Percentiles rank a stretch among this genome's conserved stretches.
These are phyloP conservation scores for Cherax destructor DNA, from an alignment of 1,140 invertebrate species.

Conservation along the genomic window DNA sequence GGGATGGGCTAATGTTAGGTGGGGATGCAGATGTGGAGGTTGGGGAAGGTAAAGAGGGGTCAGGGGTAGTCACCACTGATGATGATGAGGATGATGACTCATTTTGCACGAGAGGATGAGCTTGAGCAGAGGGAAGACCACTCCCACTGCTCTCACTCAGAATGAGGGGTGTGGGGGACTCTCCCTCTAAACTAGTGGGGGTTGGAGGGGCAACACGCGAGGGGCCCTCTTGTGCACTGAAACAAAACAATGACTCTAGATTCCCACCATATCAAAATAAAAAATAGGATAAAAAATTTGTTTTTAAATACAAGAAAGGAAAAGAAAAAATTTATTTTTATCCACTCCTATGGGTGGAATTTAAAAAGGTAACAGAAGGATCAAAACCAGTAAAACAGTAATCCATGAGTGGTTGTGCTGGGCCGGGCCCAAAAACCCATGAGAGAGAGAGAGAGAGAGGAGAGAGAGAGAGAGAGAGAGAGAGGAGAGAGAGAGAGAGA, in stretches of 20 bases:
- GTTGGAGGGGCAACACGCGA: constrained; percentile 64
- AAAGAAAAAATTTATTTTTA: no score
- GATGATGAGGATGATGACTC: constrained; percentile 63
- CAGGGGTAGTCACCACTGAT: constrained; percentile 57
- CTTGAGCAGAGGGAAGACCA: constrained; percentile 38
- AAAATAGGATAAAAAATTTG: no score
- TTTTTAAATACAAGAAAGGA: no score
- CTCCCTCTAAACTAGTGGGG: constrained; percentile 58
- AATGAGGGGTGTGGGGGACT: constrained; percentile 59
- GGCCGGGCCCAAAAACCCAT: no score
- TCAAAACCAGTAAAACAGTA: no score
- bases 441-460: no score
- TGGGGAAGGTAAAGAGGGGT: constrained; percentile 55
- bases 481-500: no score
- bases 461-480: no score
- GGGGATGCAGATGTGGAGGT: constrained; percentile 49
- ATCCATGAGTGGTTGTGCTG: no score
- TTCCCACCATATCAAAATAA: background rate
- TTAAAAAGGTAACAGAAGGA: no score
- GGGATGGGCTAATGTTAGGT: constrained; percentile 53
- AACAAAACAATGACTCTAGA: constrained; percentile 57
- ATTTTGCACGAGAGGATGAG: constrained; percentile 15
- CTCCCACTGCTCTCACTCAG: constrained; percentile 42
- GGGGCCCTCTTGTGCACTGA: constrained; percentile 62
- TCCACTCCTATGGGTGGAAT: no score